Evolutionary conservation across 2,888 invertebrate species (phyloP), one percentile per base, ranked within the genome.

Genomic region (Loripinus fragilis): DNA sequence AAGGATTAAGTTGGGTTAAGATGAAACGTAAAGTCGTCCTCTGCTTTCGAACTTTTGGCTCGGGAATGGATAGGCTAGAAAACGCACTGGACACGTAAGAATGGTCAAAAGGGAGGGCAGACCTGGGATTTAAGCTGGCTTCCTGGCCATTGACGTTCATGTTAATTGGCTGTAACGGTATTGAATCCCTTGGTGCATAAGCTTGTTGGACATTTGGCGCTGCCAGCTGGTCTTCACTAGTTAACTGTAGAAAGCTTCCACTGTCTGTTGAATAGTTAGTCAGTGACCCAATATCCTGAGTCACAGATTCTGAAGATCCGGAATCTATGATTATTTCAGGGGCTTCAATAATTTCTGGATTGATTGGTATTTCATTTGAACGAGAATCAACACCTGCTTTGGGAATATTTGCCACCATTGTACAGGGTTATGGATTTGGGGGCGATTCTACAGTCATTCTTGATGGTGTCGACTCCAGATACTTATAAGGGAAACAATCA

Each of bases 401-500:
- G 42, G 42, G 42, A 42, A 42, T 42, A 42, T 15, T 42, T 42
- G 8, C 42, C 15, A 8, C 42, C 15, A 15, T 42, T 8, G 42
- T 15, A 8, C 15, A 12, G 42, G 15, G 42, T 42, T 42, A 8
- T 12, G 42, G 15, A 42, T 12, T 42, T 42, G 8, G 10, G 15
- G 42, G 42, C 15, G 42, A 42, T 42, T 42, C 15, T 15, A 42
- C 42, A 42, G 42, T 42, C 42, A 42, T 42, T 42, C 15, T 42
- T 42, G 42, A 42, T 12, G 42, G 42, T 17, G 38, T 78, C 74
- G 38, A 71, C 45, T 8, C 60, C 48, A 1, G 64, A 33, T n/a
- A 25, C 23, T 15, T 25, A 38, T 0, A 78, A 28, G 1, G 71
- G 78, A 30, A 78, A 74, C 8, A 78, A 30, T 28, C 48, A 33